Evolutionary conservation across 2,888 invertebrate species (phyloP).

Genomic region (Graphium colonna): DNA sequence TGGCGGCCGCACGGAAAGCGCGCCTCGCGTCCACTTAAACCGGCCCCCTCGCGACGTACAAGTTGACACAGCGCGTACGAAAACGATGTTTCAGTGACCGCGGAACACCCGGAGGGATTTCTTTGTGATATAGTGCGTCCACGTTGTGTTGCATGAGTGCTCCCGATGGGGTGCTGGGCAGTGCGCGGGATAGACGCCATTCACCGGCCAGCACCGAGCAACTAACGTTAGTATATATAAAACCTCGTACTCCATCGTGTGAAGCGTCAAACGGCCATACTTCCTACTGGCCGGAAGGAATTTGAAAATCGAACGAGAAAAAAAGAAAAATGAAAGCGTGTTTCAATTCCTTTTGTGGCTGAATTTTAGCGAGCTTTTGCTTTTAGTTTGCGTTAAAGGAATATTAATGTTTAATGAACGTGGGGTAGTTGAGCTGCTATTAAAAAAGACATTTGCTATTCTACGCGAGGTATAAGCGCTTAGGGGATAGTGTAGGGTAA

Average conservation of each 20-base stretch:
- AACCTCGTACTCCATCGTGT: not conserved
- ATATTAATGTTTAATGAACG: not conserved
- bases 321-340: too few relatives aligned
- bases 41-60: conserved; percentile 38
- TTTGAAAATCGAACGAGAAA: not conserved
- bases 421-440: not conserved
- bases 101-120: conserved; percentile 40
- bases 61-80: not conserved
- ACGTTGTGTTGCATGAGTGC: conserved; percentile 72
- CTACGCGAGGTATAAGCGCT: not conserved
- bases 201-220: conserved; percentile 75
- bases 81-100: conserved; percentile 31
- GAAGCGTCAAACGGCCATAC: not conserved
- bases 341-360: not conserved
- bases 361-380: not conserved
- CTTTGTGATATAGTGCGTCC: conserved; percentile 56
- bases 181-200: conserved; percentile 63
- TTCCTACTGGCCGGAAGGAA: not conserved
- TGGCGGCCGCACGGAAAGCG: conserved; percentile 66
- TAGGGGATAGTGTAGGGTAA: conserved; percentile 12
- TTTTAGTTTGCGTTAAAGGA: too few relatives aligned
- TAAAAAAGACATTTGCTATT: conserved; percentile 5
- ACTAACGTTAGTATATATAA: conserved; percentile 63
- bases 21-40: conserved; percentile 55
- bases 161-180: conserved; percentile 57